Conservation (phyloP, 2,797 vertebrate genomes). For the Columba guinea region DNA sequence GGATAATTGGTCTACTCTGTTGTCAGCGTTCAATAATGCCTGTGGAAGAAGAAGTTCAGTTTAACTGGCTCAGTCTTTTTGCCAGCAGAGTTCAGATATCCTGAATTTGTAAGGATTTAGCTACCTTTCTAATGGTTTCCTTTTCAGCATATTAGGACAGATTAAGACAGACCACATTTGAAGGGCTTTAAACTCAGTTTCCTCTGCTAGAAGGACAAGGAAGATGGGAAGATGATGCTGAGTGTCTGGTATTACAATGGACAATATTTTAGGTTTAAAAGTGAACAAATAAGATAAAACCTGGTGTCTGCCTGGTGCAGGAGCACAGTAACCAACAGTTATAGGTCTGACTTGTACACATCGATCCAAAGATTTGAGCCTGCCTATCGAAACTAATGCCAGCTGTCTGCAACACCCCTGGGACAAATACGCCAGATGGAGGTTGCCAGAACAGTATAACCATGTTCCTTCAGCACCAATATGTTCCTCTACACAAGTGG, state of each 20-base stretch:
- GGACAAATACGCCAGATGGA: conserved; percentile 54
- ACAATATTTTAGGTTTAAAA: not conserved
- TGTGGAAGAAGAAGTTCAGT: not conserved
- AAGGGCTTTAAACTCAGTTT: not conserved
- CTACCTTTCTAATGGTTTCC: not conserved
- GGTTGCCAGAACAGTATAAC: conserved; percentile 46
- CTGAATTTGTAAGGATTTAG: not conserved
- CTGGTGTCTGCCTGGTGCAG: not conserved
- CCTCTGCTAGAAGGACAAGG: not conserved
- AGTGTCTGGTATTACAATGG: not conserved
- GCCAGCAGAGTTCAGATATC: not conserved
- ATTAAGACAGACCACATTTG: not conserved
- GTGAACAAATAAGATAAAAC: not conserved
- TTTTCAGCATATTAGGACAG: not conserved
- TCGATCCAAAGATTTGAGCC: conserved; percentile 41
- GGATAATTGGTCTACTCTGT: not conserved
- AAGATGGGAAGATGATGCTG: not conserved
- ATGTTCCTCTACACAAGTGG: conserved; percentile 44
- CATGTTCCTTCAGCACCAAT: conserved; percentile 27
- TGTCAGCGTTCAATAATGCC: not conserved
- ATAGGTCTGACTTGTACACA: conserved; percentile 19
- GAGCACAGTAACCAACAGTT: not conserved
- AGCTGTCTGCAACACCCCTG: conserved; percentile 44
- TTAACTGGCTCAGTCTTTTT: not conserved
- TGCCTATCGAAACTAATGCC: conserved; percentile 31